Conservation (phyloP, 2,888 invertebrate species). For the Azorinus chamasolen region DNA sequence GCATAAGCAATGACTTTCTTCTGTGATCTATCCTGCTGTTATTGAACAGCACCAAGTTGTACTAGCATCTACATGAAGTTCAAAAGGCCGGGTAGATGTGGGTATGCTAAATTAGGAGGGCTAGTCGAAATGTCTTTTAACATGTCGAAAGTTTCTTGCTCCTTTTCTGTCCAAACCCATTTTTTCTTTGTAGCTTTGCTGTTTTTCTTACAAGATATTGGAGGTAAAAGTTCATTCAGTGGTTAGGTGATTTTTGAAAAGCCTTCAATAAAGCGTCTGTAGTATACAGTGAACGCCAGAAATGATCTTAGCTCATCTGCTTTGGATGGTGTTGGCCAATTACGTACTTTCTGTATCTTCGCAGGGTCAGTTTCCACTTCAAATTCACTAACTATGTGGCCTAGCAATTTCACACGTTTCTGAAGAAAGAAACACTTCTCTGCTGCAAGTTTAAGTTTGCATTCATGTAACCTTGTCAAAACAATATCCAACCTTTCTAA, state of each 20-base stretch:
- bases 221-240: constrained; percentile 37
- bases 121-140: constrained; percentile 17
- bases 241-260: constrained; percentile 50
- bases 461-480: not conserved
- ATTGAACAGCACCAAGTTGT: no score
- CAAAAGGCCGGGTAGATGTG: constrained; percentile 28
- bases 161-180: constrained; percentile 14
- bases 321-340: constrained; percentile 22
- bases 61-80: constrained; percentile 26
- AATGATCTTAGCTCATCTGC: constrained; percentile 11
- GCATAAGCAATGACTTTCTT: no score
- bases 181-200: constrained; percentile 1
- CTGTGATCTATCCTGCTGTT: no score
- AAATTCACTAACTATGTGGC: constrained; percentile 36
- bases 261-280: constrained; percentile 40
- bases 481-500: constrained; percentile 24
- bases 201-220: constrained; percentile 15
- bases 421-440: constrained; percentile 37
- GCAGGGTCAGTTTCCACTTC: constrained; percentile 21
- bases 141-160: constrained; percentile 16
- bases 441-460: constrained; percentile 41
- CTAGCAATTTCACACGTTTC: constrained; percentile 42
- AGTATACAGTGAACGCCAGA: constrained; percentile 16
- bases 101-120: constrained; percentile 30
- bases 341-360: constrained; percentile 18